These are phyloP conservation scores for Oceanites oceanicus DNA, from an alignment of 2,113 vertebrate genomes.

Conservation along the genomic window DNA sequence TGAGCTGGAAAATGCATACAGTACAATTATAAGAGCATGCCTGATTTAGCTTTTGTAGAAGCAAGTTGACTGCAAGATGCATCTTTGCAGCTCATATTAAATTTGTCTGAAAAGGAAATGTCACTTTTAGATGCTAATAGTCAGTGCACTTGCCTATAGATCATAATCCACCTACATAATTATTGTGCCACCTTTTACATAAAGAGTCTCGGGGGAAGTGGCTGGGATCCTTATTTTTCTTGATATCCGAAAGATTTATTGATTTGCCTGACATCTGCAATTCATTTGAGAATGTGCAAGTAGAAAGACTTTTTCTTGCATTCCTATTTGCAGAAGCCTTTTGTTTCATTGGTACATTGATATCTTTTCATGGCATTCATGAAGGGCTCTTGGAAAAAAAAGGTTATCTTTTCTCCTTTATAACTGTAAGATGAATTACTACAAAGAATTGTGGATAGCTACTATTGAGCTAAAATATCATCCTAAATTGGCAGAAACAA, in stretches of 20 bases:
- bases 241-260: slow-evolving; percentile 11
- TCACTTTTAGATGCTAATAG: slow-evolving; percentile 45
- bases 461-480: background rate
- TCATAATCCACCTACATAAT: slow-evolving; percentile 56
- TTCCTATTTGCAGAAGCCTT: background rate
- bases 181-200: slow-evolving; percentile 43
- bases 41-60: slow-evolving; percentile 29
- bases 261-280: slow-evolving; percentile 32
- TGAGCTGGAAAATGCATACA: background rate
- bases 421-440: background rate
- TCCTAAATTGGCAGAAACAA: background rate
- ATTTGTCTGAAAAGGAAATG: slow-evolving; percentile 57
- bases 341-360: slow-evolving; percentile 1
- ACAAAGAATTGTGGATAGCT: background rate
- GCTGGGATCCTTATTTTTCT: slow-evolving; percentile 30
- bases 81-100: slow-evolving; percentile 17
- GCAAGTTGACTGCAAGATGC: slow-evolving; percentile 27
- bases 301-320: background rate
- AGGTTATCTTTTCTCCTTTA: background rate
- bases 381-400: background rate
- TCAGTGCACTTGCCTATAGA: slow-evolving; percentile 39
- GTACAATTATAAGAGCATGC: slow-evolving; percentile 4
- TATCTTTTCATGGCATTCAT: background rate
- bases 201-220: slow-evolving; percentile 3
- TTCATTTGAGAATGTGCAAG: slow-evolving; percentile 17